Percentiles rank a stretch among this genome's conserved stretches.
Conservation (phyloP, 2,888 invertebrate species). For the Osmoderma eremita region DNA sequence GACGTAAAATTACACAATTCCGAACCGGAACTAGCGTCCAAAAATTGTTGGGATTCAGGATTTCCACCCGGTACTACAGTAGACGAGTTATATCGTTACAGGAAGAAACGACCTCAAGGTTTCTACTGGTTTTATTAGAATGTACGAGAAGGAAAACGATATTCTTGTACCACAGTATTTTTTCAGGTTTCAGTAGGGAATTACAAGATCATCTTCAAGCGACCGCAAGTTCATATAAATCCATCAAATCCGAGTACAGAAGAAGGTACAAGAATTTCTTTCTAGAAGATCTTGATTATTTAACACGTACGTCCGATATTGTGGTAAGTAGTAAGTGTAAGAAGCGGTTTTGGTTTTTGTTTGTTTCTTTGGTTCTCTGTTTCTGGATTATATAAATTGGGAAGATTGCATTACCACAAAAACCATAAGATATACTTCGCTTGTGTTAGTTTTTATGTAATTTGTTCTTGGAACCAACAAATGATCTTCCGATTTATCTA, state of each 20-base stretch:
- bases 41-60: slow-evolving; percentile 51
- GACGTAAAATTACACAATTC: slow-evolving; percentile 41
- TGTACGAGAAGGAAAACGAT: neutral
- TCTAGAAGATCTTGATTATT: slow-evolving; percentile 26
- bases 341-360: too few species aligned
- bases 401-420: too few species aligned
- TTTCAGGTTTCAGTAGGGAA: slow-evolving; percentile 45
- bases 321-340: slow-evolving; percentile 10
- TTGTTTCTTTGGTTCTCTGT: too few species aligned
- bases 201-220: slow-evolving; percentile 57
- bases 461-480: too few species aligned
- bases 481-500: too few species aligned
- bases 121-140: slow-evolving; percentile 47
- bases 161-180: slow-evolving; percentile 32
- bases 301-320: slow-evolving; percentile 3
- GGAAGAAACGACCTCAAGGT: slow-evolving; percentile 64
- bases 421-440: too few species aligned
- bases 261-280: slow-evolving; percentile 56
- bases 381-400: too few species aligned
- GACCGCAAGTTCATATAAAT: slow-evolving; percentile 58
- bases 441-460: too few species aligned
- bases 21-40: slow-evolving; percentile 52
- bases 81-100: slow-evolving; percentile 66
- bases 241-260: slow-evolving; percentile 60
- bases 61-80: slow-evolving; percentile 67